Percentiles rank a stretch among this genome's conserved stretches.
Evolutionary conservation across 2,113 vertebrate species (phyloP).

Genomic region (Podocnemis expansa): DNA sequence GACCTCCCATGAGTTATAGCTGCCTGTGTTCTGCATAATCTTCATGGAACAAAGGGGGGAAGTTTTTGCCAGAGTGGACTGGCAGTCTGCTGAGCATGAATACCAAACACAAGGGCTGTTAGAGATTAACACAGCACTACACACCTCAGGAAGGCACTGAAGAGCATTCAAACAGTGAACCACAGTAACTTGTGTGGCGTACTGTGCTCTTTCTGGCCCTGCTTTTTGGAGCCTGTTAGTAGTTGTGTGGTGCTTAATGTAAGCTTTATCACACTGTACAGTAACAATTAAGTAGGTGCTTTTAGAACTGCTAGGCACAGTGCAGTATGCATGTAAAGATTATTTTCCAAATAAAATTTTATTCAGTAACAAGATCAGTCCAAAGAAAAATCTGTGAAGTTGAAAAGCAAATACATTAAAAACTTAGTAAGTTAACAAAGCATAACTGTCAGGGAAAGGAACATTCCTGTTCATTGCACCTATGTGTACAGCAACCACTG

Average conservation of each 20-base stretch:
- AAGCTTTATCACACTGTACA: background rate
- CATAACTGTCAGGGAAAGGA: background rate
- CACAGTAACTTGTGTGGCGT: no score
- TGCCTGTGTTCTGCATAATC: no score
- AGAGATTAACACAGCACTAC: no score
- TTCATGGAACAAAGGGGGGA: no score
- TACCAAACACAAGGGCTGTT: no score
- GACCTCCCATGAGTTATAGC: no score
- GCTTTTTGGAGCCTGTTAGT: no score
- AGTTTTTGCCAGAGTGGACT: no score
- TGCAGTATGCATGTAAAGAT: background rate
- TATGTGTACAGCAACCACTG: background rate
- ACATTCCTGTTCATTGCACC: background rate
- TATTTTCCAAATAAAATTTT: background rate
- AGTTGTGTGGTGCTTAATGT: background rate
- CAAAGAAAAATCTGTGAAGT: background rate
- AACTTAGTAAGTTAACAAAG: background rate
- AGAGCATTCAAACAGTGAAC: no score
- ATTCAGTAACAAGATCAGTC: background rate
- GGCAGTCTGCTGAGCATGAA: no score
- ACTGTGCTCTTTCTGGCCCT: no score
- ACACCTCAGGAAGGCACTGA: no score
- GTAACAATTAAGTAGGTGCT: background rate
- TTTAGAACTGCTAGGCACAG: background rate
- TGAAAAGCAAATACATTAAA: background rate